Evolutionary conservation across 2,113 vertebrate species (phyloP).

Genomic region (Pseudorectes ferrugineus): DNA sequence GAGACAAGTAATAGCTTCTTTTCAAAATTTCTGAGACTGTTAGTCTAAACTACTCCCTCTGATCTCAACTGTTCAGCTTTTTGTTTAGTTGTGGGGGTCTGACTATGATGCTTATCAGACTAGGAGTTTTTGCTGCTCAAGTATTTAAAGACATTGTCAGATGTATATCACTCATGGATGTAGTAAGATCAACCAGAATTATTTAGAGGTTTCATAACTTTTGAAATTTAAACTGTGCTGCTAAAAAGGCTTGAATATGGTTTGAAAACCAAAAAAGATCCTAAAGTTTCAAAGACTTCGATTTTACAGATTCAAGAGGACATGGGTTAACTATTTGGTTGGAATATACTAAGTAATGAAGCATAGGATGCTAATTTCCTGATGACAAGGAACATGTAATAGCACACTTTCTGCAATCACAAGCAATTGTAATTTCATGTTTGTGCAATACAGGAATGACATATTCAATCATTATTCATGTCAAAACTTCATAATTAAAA

Average conservation of each 20-base stretch:
- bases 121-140: background rate
- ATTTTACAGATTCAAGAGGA: background rate
- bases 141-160: background rate
- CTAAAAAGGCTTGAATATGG: background rate
- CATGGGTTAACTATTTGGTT: background rate
- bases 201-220: background rate
- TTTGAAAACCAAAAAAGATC: background rate
- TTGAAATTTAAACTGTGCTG: background rate
- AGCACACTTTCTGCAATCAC: background rate
- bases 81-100: background rate
- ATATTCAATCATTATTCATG: background rate
- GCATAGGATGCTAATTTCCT: rapidly evolving
- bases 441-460: background rate
- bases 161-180: background rate
- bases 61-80: background rate
- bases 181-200: background rate
- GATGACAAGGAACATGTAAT: background rate
- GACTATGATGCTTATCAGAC: background rate
- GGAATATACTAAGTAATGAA: background rate
- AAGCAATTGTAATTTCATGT: background rate
- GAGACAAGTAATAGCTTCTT: background rate
- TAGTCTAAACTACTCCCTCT: background rate
- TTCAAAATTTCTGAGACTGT: background rate
- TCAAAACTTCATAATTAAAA: background rate
- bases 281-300: background rate